Evolutionary conservation across 1,140 invertebrate species (phyloP), one percentile per base, ranked within the genome.

Genomic region (Pomacea maculata): DNA sequence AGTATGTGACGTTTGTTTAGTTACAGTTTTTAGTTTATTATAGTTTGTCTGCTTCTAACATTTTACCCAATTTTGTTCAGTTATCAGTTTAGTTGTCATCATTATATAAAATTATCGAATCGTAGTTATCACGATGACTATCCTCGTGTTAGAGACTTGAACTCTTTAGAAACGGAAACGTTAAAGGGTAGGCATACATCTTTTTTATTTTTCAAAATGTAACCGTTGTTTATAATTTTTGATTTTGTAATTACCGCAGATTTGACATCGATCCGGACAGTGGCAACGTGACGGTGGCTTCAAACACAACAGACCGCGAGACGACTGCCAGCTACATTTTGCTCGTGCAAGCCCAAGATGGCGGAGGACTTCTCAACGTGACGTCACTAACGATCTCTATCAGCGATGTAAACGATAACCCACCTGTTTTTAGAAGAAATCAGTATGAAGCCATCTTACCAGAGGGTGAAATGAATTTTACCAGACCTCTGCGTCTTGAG

Each of bases 351-450:
- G 82, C 82, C 19, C 55, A 64, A 17, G 82, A 83, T 55, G 73
- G 77, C 12, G 74, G 74, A 7, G 79, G 67, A 12, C 61, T 67
- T 15, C 74, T 61, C 14, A 64, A 72, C 34, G 71, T 74, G 5
- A 78, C 55, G 63, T 68, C 78, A 19, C 52, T 84, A 14, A 79
- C 67, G 12, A 64, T 84, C 17, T 67, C 15, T 64, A 72, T 84
- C 52, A 25, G 19, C 21, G 86, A 87, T 82, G 81, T 79, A 11
- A 86, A 87, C 83, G 86, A 87, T 77, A 82, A 86, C 61, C 57
- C 77, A 25, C 86, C 86, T 55, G 55, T 78, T 17, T 87, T 87
- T 61, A 83, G 21, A 1, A n/a, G 29, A 57, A 63, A 70, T 63
- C 55, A 61, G 52, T 82, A 79, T 25, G 77, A 82, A 11, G 81